These are phyloP conservation scores for Saccostrea echinata DNA, from an alignment of 1,140 invertebrate species.

Conservation along the genomic window DNA sequence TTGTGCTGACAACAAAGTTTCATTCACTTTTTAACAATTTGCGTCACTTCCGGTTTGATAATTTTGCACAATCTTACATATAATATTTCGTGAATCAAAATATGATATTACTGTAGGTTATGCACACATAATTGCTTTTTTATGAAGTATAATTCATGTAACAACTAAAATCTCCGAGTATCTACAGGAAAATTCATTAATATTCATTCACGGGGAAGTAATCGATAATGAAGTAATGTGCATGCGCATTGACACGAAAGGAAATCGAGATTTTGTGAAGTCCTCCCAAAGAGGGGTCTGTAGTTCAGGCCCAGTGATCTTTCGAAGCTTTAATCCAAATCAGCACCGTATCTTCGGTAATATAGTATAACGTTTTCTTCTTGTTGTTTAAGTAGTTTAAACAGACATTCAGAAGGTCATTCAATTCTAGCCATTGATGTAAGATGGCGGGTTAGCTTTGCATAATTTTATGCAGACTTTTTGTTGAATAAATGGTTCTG, in stretches of 20 bases:
- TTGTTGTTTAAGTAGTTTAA: neutral
- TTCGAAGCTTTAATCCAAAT: constrained; percentile 22
- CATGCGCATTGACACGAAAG: constrained; percentile 54
- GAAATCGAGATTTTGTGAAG: constrained; percentile 55
- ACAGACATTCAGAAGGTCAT: neutral
- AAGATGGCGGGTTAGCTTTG: constrained; percentile 30
- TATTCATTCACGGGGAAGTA: neutral
- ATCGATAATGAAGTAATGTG: constrained; percentile 43
- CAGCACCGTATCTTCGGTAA: neutral
- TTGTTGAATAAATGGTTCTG: neutral
- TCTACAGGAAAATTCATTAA: too few relatives aligned
- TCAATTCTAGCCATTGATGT: neutral
- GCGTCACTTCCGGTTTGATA: constrained; percentile 10
- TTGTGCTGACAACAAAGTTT: neutral
- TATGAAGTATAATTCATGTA: too few relatives aligned
- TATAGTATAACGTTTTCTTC: neutral
- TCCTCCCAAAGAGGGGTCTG: constrained; percentile 52
- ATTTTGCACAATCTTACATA: neutral
- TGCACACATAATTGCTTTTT: too few relatives aligned
- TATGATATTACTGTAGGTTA: too few relatives aligned
- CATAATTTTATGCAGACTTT: constrained; percentile 25
- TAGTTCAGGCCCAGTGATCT: constrained; percentile 27
- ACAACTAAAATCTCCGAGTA: too few relatives aligned
- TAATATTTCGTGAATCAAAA: neutral
- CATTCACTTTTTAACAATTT: neutral